Base-by-base conservation (phyloP, 2,113 vertebrate species). In the Sarotherodon lohbergeri region DNA sequence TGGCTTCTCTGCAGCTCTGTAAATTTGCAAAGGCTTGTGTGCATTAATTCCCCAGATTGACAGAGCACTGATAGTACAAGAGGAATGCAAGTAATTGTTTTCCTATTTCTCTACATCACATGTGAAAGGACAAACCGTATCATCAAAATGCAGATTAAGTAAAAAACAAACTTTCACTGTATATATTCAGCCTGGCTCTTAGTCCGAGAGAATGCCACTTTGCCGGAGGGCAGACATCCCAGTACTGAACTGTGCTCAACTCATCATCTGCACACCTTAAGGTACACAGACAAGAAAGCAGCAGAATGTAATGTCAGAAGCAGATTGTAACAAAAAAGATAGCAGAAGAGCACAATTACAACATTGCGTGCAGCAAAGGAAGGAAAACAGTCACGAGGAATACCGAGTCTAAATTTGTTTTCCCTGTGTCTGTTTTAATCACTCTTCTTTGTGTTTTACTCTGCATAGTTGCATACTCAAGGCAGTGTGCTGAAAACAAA, bases 351-450 rank as follows among this genome's bases (percentile, higher is more conserved):
- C 32, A 78, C n/a, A 68, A 81, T 71, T 54, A 32, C 12, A 85
- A 9, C 56, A 88, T 46, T 24, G 66, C 63, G 56, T 57, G 46
- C 32, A 86, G 41, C 3, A 1, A 83, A 68, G 36, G 16, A 82
- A 78, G 81, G 29, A 68, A 54, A 89, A 90, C 11, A 61, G 57
- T 90, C 59, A 68, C 48, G 22, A 71, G 43, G 34, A 83, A 87
- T 89, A 81, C 52, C 0, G 22, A 84, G 86, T 84, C 83, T 66
- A 83, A 76, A 73, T 80, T 57, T 81, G 56, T 91, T 90, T 84
- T 68, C 48, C 17, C 39, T 73, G 36, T 80, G 87, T 92, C 89
- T 79, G 36, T 86, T 95, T 92, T 91, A 94, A 94, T 95, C 83
- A 91, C 85, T 91, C 84, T 66, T 81, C 41, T 43, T 86, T 91